Base-by-base conservation (phyloP, 2,888 invertebrate species). In the Eudasyphora cyanicolor region DNA sequence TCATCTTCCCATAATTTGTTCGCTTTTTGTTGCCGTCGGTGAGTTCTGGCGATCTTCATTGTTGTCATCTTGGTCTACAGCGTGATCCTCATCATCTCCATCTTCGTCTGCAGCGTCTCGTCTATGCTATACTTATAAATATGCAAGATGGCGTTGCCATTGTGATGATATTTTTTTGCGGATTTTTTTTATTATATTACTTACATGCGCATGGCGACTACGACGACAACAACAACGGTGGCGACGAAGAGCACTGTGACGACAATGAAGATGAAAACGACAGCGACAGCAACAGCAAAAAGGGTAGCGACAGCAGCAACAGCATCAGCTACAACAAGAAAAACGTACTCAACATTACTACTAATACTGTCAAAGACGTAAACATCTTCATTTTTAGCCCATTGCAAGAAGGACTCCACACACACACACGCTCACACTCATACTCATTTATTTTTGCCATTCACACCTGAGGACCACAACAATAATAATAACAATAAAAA, bases 71-170 rank as follows among this genome's bases (percentile, higher is more conserved):
- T 27, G 27, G 35, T 19, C 38, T 14, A 24, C 6, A 17, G 6
- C n/a, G n/a, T n/a, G n/a, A n/a, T 71, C 6, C 14, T 21, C 54
- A 64, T 64, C 10, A 17, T 54, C 21, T 4, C 32, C 32, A 24
- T 51, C 51, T 2, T 32, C 27, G 8, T 32, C 51, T 29, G 51
- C 42, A 29, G 17, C 42, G 64, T 70, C 24, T 21, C 32, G n/a
- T 76, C 64, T 51, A 71, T 76, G 76, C 12, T 38, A 73, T 54
- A 32, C 84, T 80, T 85, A 80, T 82, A 84, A 84, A 82, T 84
- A 80, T 85, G 84, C 85, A 85, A 85, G 85, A 85, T 85, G 85
- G 85, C 84, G 84, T 80, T 82, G 79, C 82, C 79, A 82, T 85
- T 75, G 79, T 75, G 75, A 76, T 78, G 76, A n/a, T n/a, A n/a